A percentile compares a stretch with the other conserved stretches of the same genome.
Evolutionary conservation across 2,888 invertebrate species (phyloP).

Genomic region (Eupithecia pulchellata): DNA sequence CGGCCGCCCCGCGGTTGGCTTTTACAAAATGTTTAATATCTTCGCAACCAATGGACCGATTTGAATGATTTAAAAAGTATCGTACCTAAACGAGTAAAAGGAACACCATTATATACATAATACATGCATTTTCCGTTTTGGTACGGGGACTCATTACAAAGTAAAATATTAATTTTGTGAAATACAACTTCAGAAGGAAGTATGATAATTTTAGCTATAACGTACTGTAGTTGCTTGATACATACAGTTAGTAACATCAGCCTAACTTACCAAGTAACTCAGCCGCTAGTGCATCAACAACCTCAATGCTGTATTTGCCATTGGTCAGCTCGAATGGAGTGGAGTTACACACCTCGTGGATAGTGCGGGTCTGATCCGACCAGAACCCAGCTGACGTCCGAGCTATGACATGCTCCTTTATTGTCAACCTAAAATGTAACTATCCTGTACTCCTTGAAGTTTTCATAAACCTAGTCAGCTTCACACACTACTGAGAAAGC

Average conservation of each 20-base stretch:
- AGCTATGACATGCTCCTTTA: slow-evolving; percentile 93
- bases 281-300: slow-evolving; percentile 90
- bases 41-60: too few species aligned
- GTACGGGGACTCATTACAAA: too few species aligned
- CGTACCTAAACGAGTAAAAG: too few species aligned
- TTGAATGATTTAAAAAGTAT: too few species aligned
- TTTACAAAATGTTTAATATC: too few species aligned
- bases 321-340: slow-evolving; percentile 91
- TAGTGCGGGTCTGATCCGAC: slow-evolving; percentile 92
- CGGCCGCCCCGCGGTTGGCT: too few species aligned
- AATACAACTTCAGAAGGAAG: neutral
- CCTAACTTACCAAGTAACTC: slow-evolving; percentile 85
- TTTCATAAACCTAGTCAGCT: too few species aligned
- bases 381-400: slow-evolving; percentile 94
- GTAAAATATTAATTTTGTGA: neutral
- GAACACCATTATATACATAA: too few species aligned
- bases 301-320: slow-evolving; percentile 88
- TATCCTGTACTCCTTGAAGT: neutral
- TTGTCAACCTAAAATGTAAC: slow-evolving; percentile 83
- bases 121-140: too few species aligned
- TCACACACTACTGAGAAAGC: too few species aligned
- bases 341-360: slow-evolving; percentile 91
- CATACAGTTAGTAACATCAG: neutral
- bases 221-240: neutral
- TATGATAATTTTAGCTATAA: neutral